Evolutionary conservation across 2,797 vertebrate genomes (phyloP).

Genomic region (Siniperca scherzeri): DNA sequence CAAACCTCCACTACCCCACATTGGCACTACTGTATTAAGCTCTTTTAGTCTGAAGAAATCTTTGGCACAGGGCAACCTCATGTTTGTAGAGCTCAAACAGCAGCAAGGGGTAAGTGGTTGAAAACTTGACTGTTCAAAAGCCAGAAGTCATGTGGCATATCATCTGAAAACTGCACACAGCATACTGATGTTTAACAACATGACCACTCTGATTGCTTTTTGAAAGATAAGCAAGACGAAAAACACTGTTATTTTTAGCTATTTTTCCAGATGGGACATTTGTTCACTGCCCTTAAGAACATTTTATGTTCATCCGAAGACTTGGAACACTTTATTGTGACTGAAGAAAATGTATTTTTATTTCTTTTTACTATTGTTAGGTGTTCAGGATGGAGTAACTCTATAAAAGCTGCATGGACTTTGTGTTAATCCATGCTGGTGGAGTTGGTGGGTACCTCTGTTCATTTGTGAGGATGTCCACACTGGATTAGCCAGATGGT

Average conservation of each 20-base stretch:
- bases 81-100: slow-evolving; percentile 13
- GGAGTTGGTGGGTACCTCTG: background rate
- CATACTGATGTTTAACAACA: slow-evolving; percentile 2
- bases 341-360: too few species aligned
- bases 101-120: background rate
- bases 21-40: slow-evolving; percentile 12
- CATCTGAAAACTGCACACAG: slow-evolving; percentile 3
- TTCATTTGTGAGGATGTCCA: slow-evolving; percentile 17
- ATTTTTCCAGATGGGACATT: background rate
- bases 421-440: background rate
- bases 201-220: slow-evolving; percentile 24
- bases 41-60: slow-evolving; percentile 26
- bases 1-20: background rate
- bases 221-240: slow-evolving; percentile 7
- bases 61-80: background rate
- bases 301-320: slow-evolving; percentile 7
- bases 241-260: background rate
- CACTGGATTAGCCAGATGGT: slow-evolving; percentile 20
- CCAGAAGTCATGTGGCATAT: background rate
- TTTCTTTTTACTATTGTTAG: background rate
- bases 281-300: background rate
- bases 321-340: background rate
- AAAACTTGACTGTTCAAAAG: slow-evolving; percentile 9
- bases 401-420: background rate
- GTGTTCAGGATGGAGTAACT: background rate